phyloP scores from a whole-genome alignment of 2,113 vertebrate genomes.

The Amazona vittata region DNA sequence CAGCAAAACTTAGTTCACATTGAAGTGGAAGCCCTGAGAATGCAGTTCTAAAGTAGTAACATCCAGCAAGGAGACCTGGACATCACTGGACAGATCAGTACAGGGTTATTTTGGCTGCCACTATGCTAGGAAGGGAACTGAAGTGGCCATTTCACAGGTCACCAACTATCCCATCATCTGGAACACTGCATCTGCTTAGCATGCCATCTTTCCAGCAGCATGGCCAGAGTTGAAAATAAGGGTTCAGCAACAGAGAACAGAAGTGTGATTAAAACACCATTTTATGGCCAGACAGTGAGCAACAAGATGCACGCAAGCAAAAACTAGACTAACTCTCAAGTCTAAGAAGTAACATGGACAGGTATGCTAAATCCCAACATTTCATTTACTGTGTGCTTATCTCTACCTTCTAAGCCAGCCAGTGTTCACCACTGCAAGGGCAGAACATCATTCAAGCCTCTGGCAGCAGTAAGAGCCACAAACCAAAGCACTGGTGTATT shows the following conservation, averaged over 20 bases:
- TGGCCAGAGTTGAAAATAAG: neutral
- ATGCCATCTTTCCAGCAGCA: neutral
- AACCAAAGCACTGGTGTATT: fast-evolving
- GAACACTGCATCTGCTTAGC: neutral
- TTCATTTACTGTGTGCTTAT: neutral
- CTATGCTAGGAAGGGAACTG: neutral
- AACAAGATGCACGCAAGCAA: neutral
- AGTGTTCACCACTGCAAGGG: neutral
- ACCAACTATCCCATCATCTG: constrained; percentile 1
- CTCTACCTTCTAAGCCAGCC: neutral
- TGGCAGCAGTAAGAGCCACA: neutral
- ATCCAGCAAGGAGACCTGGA: neutral
- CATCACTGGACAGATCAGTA: neutral
- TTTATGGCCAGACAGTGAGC: neutral
- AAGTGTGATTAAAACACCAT: neutral
- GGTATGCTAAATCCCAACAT: neutral
- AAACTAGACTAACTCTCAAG: neutral
- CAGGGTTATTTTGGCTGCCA: neutral
- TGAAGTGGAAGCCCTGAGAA: neutral
- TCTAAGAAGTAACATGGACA: neutral
- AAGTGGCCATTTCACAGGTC: neutral
- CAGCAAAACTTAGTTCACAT: neutral
- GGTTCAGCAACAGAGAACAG: constrained; percentile 23
- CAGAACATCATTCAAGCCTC: neutral
- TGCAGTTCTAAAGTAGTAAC: neutral